Evolutionary conservation across 2,797 vertebrate genomes (phyloP).

Genomic region (Thunnus albacares): DNA sequence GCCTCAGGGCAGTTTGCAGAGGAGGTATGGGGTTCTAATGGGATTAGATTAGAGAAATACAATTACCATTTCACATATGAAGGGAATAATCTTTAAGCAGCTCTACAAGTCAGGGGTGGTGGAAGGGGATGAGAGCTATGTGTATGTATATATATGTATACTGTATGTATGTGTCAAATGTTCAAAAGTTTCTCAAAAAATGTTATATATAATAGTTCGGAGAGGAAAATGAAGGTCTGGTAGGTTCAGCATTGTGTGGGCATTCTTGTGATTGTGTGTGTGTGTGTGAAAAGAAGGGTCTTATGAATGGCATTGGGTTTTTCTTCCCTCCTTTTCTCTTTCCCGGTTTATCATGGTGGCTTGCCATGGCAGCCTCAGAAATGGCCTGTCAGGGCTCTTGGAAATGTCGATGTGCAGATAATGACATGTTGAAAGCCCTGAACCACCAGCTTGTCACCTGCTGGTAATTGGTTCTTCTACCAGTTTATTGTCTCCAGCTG

Average conservation of each 20-base stretch:
- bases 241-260: background rate
- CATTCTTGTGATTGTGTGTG: background rate
- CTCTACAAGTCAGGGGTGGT: constrained; percentile 42
- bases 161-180: background rate
- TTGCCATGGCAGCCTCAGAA: constrained; percentile 81
- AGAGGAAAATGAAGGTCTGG: background rate
- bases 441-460: constrained; percentile 91
- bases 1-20: constrained; percentile 83
- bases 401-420: constrained; percentile 94
- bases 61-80: constrained; percentile 86
- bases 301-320: constrained; percentile 66
- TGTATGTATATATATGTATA: constrained; percentile 20
- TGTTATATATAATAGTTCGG: background rate
- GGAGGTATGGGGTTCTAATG: constrained; percentile 81
- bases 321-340: constrained; percentile 22
- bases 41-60: constrained; percentile 88
- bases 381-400: constrained; percentile 85
- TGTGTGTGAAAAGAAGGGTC: constrained; percentile 23
- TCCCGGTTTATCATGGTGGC: constrained; percentile 76
- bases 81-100: constrained; percentile 74
- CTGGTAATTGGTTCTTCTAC: constrained; percentile 94
- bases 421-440: constrained; percentile 94
- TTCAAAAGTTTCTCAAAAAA: background rate
- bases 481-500: constrained; percentile 96
- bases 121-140: constrained; percentile 5